These are phyloP conservation scores for Lepidurus couesii DNA, from an alignment of 1,140 invertebrate genomes.

Conservation along the genomic window DNA sequence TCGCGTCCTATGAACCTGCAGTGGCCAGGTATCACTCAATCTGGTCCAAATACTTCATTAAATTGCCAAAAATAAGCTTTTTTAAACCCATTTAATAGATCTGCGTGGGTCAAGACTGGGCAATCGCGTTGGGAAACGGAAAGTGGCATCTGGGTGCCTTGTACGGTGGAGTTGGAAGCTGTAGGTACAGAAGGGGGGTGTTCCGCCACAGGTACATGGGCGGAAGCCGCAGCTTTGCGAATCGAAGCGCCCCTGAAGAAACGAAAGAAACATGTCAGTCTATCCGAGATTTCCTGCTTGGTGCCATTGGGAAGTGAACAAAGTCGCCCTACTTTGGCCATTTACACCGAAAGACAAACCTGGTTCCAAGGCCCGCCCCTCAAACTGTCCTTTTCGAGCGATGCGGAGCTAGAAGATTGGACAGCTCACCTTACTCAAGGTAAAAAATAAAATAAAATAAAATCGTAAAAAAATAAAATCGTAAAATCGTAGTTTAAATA, in stretches of 20 bases:
- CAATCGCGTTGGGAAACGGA: slow-evolving; percentile 63
- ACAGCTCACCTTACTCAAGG: slow-evolving; percentile 65
- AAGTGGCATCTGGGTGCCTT: slow-evolving; percentile 59
- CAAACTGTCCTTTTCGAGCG: slow-evolving; percentile 65
- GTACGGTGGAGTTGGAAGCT: slow-evolving; percentile 75
- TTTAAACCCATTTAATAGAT: slow-evolving; percentile 43
- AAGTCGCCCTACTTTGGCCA: slow-evolving; percentile 61
- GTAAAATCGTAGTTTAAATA: background rate
- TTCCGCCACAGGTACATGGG: slow-evolving; percentile 42
- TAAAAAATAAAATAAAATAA: no score
- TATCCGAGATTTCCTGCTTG: slow-evolving; percentile 67
- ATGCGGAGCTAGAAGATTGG: slow-evolving; percentile 81
- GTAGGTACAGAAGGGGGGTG: slow-evolving; percentile 52
- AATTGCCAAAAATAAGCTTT: background rate
- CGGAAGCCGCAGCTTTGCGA: background rate
- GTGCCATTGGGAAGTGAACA: slow-evolving; percentile 64
- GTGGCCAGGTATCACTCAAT: slow-evolving; percentile 55
- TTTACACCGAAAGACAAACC: slow-evolving; percentile 60
- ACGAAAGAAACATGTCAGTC: slow-evolving; percentile 52
- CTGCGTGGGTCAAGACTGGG: slow-evolving; percentile 73
- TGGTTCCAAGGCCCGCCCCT: slow-evolving; percentile 44
- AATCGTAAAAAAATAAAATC: background rate
- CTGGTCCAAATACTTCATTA: background rate
- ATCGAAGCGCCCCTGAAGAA: background rate
- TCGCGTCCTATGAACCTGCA: slow-evolving; percentile 61